A percentile compares a stretch with the other conserved stretches of the same genome.
These are phyloP conservation scores for Rhinogobio ventralis DNA, from an alignment of 2,797 vertebrate genomes.

Conservation along the genomic window DNA sequence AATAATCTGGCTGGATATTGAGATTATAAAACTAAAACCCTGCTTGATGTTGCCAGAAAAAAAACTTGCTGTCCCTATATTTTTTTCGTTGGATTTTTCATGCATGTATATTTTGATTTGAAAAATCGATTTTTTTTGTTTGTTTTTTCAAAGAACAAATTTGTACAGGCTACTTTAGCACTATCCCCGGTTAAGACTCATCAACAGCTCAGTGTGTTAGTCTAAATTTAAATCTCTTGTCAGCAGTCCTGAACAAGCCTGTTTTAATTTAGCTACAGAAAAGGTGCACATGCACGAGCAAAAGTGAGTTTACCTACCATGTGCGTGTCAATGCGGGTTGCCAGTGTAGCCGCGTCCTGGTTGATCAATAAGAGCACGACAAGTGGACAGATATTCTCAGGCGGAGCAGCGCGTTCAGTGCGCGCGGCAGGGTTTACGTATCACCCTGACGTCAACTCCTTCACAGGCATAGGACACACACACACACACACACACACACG, in stretches of 20 bases:
- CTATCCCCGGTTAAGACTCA: constrained; percentile 50
- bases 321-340: constrained; percentile 70
- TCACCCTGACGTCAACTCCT: constrained; percentile 63
- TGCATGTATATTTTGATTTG: neutral
- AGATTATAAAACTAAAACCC: neutral
- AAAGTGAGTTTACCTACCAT: constrained; percentile 74
- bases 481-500: constrained; percentile 27
- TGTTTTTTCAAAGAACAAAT: neutral
- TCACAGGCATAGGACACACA: constrained; percentile 39
- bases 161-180: neutral
- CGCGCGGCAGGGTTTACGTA: constrained; percentile 58
- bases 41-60: neutral
- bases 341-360: constrained; percentile 65
- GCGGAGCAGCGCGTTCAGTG: constrained; percentile 55
- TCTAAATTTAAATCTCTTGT: constrained; percentile 54
- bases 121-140: neutral
- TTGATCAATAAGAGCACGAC: constrained; percentile 67
- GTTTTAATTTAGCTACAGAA: constrained; percentile 14
- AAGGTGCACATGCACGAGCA: constrained; percentile 23
- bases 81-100: no score
- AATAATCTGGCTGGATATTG: neutral
- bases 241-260: constrained; percentile 12
- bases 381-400: constrained; percentile 69
- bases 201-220: constrained; percentile 57
- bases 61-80: neutral